A percentile compares a stretch with the other conserved stretches of the same genome.
phyloP scores from a whole-genome alignment of 2,888 invertebrate genomes.

The Ptilodon capucinus region DNA sequence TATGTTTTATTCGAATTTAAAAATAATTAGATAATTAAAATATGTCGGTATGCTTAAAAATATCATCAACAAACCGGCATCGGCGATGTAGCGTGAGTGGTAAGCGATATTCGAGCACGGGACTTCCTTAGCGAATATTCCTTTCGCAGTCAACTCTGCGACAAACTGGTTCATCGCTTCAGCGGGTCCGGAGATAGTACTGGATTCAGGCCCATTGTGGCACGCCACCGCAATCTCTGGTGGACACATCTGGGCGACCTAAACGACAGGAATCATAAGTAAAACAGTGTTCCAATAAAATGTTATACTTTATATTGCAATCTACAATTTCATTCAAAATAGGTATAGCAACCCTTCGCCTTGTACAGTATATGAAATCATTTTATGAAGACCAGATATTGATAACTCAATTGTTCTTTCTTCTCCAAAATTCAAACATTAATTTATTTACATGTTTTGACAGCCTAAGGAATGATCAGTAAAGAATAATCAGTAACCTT shows the following conservation, averaged over 20 bases:
- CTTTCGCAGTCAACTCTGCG: slow-evolving; percentile 44
- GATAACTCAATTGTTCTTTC: too few relatives aligned
- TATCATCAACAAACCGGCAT: slow-evolving; percentile 60
- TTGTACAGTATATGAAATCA: too few relatives aligned
- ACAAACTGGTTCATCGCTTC: slow-evolving; percentile 80
- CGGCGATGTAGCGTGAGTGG: slow-evolving; percentile 90
- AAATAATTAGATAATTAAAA: neutral
- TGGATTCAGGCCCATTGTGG: slow-evolving; percentile 87
- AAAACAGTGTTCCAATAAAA: too few relatives aligned
- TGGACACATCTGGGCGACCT: slow-evolving; percentile 19
- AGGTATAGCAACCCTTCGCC: too few relatives aligned
- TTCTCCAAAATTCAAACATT: too few relatives aligned
- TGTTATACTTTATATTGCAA: too few relatives aligned
- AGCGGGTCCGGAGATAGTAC: slow-evolving; percentile 87
- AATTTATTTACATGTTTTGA: too few relatives aligned
- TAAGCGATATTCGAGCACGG: slow-evolving; percentile 90
- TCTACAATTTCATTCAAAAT: too few relatives aligned
- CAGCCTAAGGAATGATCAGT: too few relatives aligned
- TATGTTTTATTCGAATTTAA: neutral
- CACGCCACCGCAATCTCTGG: slow-evolving; percentile 86
- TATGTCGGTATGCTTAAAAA: neutral
- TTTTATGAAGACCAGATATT: too few relatives aligned
- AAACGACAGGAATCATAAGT: too few relatives aligned
- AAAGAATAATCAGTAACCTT: too few relatives aligned
- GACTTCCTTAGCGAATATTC: slow-evolving; percentile 38